Base-by-base conservation (phyloP, 2,113 vertebrate species). In the Crocuta crocuta region DNA sequence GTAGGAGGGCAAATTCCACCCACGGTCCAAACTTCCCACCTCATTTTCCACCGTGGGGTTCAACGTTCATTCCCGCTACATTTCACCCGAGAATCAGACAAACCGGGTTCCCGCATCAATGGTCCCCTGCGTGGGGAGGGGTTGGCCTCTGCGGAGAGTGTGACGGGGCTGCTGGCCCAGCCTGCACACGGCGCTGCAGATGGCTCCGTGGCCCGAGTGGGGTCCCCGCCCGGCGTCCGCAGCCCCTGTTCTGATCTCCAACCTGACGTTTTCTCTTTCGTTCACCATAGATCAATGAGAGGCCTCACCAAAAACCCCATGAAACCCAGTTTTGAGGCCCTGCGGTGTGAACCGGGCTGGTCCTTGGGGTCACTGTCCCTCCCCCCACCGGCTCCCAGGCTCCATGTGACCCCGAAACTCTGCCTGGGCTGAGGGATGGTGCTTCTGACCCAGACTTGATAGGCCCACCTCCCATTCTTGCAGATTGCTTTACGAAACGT, bases 401-500 rank as follows among this genome's bases (percentile, higher is more conserved):
- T 70, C 11, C 1, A 0, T 9, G 11, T 24, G 11, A 24, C 10
- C 63, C 15, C 3, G 1, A 15, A 35, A 11, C 10, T 9, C 33
- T n/a, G 13, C 2, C 15, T 1, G 4, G 15, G 31, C 4, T 1
- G 9, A 15, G 24, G 17, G 66, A 35, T 12, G 10, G 1, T 0
- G 26, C 2, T 10, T 1, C 5, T 13, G 53, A 21, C 50, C 6
- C 15, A 28, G 3, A 1, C 10, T 35, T 26, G 63, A 12, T n/a
- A 39, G 4, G 9, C 0, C 21, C 39, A n/a, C 35, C 68, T 58
- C n/a, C 15, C n/a, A 15, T 45, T 48, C 31, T 12, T 13, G 28
- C 65, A n/a, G 43, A 63, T 7, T 81, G 13, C 43, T 66, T 65
- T n/a, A 35, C 43, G 53, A 81, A 61, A 58, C 33, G 4, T 50